Conservation (phyloP, 2,888 invertebrate species). For the Nephrotoma guestfalica region DNA sequence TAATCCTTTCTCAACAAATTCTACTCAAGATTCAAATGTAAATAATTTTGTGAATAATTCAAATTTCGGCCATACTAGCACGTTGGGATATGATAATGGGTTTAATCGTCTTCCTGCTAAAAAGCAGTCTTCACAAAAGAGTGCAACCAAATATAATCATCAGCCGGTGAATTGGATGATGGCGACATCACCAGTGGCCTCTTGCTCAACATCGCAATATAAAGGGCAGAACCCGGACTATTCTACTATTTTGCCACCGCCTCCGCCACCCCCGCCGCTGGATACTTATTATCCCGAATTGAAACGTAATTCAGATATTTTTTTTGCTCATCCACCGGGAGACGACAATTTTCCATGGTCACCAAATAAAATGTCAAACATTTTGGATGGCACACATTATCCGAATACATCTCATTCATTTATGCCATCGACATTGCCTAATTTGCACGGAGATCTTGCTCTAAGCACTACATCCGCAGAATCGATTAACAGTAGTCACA, state of each 20-base stretch:
- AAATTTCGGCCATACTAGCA: background rate
- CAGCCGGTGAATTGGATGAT: constrained; percentile 2
- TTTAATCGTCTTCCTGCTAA: background rate
- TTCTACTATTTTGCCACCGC: constrained; percentile 2
- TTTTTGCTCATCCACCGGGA: constrained; percentile 16
- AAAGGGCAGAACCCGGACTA: background rate
- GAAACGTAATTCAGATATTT: constrained; percentile 5
- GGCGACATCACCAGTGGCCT: background rate
- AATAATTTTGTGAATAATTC: background rate
- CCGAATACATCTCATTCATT: constrained; percentile 22
- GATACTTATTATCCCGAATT: background rate
- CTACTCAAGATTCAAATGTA: background rate
- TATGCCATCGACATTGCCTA: constrained; percentile 35
- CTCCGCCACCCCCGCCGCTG: background rate
- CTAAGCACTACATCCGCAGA: constrained; percentile 20
- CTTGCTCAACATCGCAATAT: background rate
- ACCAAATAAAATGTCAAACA: constrained; percentile 32
- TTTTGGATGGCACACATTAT: constrained; percentile 17
- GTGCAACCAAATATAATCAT: background rate
- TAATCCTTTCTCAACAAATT: background rate
- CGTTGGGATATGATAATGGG: background rate
- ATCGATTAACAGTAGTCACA: background rate
- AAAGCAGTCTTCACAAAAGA: background rate
- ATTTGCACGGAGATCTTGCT: constrained; percentile 43
- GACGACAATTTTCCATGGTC: constrained; percentile 40